Conservation (phyloP, 2,113 vertebrate genomes). For the Hippolais icterina region DNA sequence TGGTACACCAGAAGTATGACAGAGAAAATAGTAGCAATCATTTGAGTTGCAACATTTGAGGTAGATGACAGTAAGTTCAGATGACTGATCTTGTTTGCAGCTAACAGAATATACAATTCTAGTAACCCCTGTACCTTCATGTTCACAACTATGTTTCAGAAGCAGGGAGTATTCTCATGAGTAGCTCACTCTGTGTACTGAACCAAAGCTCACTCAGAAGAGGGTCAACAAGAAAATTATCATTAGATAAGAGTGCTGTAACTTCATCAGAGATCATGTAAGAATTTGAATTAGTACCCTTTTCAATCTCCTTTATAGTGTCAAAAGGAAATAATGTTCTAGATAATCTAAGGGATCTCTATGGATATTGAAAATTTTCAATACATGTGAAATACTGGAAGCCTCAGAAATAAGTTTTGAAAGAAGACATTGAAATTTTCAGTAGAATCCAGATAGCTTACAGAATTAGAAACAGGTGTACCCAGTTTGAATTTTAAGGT, state of each 20-base stretch:
- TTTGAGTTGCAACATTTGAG: neutral
- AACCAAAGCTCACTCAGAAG: neutral
- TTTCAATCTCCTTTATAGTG: neutral
- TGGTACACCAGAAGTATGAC: neutral
- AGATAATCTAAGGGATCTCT: neutral
- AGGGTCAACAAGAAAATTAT: neutral
- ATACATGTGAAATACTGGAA: neutral
- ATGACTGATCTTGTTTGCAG: neutral
- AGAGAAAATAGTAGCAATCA: neutral
- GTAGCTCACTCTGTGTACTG: neutral
- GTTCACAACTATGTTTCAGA: neutral
- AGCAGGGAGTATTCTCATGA: neutral
- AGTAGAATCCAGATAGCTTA: neutral
- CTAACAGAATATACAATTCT: neutral
- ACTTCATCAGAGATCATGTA: neutral
- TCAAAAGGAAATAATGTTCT: neutral
- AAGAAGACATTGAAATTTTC: neutral
- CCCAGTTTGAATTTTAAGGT: constrained; percentile 20
- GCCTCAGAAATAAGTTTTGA: neutral
- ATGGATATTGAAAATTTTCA: neutral
- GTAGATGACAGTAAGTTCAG: neutral
- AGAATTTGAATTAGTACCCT: neutral
- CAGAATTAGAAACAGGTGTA: constrained; percentile 4
- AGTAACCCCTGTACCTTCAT: neutral
- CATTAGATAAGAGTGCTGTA: neutral